Evolutionary conservation across 2,888 invertebrate species (phyloP).

Genomic region (Lasioglossum marginatum): DNA sequence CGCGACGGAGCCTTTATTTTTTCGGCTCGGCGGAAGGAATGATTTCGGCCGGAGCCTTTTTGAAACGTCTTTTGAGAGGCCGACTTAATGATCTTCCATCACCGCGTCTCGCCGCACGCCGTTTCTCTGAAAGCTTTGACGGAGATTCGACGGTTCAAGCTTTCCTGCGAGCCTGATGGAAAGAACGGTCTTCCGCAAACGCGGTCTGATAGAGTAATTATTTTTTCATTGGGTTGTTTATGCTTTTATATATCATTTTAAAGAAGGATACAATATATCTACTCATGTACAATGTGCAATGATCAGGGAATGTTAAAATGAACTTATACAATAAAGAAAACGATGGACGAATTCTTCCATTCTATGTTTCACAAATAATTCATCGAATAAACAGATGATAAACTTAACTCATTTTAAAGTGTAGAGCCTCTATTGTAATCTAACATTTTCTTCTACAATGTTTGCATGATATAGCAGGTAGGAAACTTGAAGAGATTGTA

Average conservation of each 20-base stretch:
- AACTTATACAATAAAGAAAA: too few relatives aligned
- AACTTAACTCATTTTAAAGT: too few relatives aligned
- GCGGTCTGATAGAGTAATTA: background rate
- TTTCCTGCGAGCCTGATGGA: background rate
- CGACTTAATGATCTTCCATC: slow-evolving; percentile 12
- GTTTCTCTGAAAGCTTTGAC: background rate
- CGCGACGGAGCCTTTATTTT: background rate
- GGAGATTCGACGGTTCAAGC: background rate
- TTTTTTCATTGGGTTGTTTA: background rate
- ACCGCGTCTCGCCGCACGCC: background rate
- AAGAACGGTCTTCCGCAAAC: background rate
- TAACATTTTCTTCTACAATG: too few relatives aligned
- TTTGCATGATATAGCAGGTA: too few relatives aligned
- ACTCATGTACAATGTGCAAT: too few relatives aligned
- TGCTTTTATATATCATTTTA: background rate
- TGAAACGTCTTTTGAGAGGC: background rate
- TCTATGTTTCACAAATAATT: too few relatives aligned
- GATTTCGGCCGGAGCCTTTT: background rate
- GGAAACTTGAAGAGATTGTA: too few relatives aligned
- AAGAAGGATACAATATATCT: background rate
- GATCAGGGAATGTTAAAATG: too few relatives aligned
- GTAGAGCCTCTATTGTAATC: too few relatives aligned
- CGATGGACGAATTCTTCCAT: too few relatives aligned
- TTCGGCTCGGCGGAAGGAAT: background rate
- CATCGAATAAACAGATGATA: too few relatives aligned